phyloP scores from a whole-genome alignment of 2,113 vertebrate genomes.

The Charadrius vociferus region DNA sequence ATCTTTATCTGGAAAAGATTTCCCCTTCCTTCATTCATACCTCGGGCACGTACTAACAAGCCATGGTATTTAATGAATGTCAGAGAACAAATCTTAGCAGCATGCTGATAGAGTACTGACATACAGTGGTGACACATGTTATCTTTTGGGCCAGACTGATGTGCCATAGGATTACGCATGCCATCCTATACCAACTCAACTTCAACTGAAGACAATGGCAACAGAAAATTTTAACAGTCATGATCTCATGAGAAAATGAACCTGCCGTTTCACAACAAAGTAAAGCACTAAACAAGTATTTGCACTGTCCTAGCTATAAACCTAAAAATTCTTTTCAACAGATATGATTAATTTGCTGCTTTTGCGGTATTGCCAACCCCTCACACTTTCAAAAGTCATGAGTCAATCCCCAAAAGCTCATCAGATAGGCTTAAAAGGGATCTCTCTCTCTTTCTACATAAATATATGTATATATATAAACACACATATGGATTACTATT shows the following conservation, averaged over 20 bases:
- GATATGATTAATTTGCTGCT: neutral
- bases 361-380: neutral
- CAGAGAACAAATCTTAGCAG: neutral
- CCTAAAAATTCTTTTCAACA: neutral
- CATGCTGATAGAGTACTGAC: neutral
- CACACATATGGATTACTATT: neutral
- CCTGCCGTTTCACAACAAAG: neutral
- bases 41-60: constrained; percentile 30
- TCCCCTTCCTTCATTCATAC: neutral
- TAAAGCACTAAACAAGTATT: neutral
- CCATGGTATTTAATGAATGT: constrained; percentile 4
- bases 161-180: neutral
- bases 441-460: neutral
- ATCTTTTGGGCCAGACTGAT: neutral
- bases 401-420: neutral
- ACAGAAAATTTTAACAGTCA: neutral
- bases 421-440: neutral
- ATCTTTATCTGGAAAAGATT: neutral
- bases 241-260: neutral
- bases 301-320: neutral
- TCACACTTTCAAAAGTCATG: neutral
- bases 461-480: neutral
- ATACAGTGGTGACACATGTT: neutral
- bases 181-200: neutral
- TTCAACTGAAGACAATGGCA: neutral